A percentile compares a stretch with the other conserved stretches of the same genome.
These are phyloP conservation scores for Tachina lurida DNA, from an alignment of 2,888 invertebrate species.

Conservation along the genomic window DNA sequence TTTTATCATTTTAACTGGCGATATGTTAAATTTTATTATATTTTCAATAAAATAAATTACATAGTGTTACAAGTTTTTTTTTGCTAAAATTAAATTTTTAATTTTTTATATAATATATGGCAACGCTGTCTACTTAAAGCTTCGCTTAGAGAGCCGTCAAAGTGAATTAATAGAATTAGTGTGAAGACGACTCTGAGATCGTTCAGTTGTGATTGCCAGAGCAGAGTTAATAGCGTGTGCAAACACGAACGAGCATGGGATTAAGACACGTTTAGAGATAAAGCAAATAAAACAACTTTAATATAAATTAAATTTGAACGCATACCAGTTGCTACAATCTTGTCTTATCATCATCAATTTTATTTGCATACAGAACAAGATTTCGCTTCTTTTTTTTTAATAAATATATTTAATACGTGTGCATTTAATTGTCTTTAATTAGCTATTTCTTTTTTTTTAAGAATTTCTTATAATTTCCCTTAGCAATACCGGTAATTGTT, in stretches of 20 bases:
- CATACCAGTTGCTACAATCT: conserved; percentile 39
- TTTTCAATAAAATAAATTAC: no score
- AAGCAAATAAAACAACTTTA: neutral
- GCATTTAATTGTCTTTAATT: conserved; percentile 2
- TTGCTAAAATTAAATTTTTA: no score
- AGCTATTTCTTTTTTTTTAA: neutral
- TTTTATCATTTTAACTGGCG: no score
- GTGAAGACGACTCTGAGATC: conserved; percentile 17
- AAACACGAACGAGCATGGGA: conserved; percentile 6
- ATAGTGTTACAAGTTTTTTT: no score
- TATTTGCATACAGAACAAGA: conserved; percentile 52
- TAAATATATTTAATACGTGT: neutral
- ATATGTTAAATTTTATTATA: no score
- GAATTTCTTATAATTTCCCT: neutral
- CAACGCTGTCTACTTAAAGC: neutral
- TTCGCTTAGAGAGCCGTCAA: conserved; percentile 12
- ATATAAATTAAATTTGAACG: conserved; percentile 12
- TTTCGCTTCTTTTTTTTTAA: conserved; percentile 15
- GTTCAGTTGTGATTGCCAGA: conserved; percentile 21
- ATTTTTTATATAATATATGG: no score
- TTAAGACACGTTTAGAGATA: conserved; percentile 23
- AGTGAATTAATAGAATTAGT: conserved; percentile 37
- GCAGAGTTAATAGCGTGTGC: neutral
- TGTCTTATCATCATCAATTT: conserved; percentile 45
- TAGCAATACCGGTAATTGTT: conserved; percentile 5